These are phyloP conservation scores for Actinia tenebrosa DNA, from an alignment of 64 coral and sea anemone genomes.

Conservation along the genomic window DNA sequence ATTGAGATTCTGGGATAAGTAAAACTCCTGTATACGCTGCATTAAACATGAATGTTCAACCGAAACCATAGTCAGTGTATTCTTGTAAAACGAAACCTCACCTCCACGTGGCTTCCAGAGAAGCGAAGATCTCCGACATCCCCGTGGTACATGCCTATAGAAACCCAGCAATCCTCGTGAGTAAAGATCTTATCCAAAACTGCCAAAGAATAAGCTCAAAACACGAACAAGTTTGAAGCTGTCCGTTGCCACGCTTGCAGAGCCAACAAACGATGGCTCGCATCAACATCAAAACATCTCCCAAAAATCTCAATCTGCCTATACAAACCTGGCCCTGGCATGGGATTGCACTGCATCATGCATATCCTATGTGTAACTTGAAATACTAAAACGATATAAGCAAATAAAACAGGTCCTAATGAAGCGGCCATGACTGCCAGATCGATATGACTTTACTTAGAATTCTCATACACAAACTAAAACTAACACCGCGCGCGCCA, in stretches of 20 bases:
- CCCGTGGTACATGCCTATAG: constrained; percentile 75
- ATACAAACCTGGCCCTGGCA: constrained; percentile 90
- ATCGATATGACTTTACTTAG: constrained; percentile 52
- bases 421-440: constrained; percentile 73
- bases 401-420: constrained; percentile 85
- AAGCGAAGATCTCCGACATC: constrained; percentile 90
- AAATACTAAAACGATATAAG: constrained; percentile 85
- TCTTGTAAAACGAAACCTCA: constrained; percentile 73
- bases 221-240: constrained; percentile 21
- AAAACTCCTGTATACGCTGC: constrained; percentile 35
- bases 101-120: constrained; percentile 93
- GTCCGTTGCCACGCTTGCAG: constrained; percentile 53
- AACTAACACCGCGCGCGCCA: constrained; percentile 32
- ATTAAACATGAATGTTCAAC: constrained; percentile 57
- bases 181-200: constrained; percentile 14
- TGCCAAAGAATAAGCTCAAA: constrained; percentile 31
- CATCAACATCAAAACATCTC: constrained; percentile 50
- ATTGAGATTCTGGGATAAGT: constrained; percentile 9
- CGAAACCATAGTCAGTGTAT: constrained; percentile 30
- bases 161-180: constrained; percentile 21
- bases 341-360: constrained; percentile 96
- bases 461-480: constrained; percentile 99
- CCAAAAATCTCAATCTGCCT: constrained; percentile 17
- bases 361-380: constrained; percentile 92
- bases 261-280: constrained; percentile 57